Conservation (phyloP, 1,140 invertebrate species). For the Dinothrombium tinctorium region DNA sequence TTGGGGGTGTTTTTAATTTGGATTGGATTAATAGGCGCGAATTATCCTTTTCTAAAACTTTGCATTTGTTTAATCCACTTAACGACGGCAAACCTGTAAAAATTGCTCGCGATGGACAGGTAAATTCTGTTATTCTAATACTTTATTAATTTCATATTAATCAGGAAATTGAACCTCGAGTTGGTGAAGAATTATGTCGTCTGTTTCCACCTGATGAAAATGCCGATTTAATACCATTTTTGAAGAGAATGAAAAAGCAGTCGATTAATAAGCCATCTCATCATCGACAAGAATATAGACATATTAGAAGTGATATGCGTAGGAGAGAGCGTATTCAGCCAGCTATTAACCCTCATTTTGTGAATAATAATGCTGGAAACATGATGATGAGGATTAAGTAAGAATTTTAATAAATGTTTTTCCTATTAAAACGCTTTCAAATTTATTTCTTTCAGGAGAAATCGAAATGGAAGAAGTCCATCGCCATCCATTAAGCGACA, state of each 20-base stretch:
- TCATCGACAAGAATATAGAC: not conserved
- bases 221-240: slow-evolving; percentile 68
- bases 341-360: too few relatives aligned
- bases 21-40: slow-evolving; percentile 89
- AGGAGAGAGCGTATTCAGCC: too few relatives aligned
- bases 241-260: slow-evolving; percentile 39
- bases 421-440: too few relatives aligned
- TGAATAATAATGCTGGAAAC: too few relatives aligned
- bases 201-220: slow-evolving; percentile 79
- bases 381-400: too few relatives aligned
- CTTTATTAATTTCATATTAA: slow-evolving; percentile 11
- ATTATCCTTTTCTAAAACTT: slow-evolving; percentile 66
- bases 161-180: slow-evolving; percentile 78
- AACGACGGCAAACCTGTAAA: slow-evolving; percentile 96
- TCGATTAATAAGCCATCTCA: slow-evolving; percentile 1
- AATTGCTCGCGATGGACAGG: slow-evolving; percentile 84
- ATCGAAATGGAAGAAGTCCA: not conserved
- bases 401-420: too few relatives aligned
- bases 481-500: too few relatives aligned
- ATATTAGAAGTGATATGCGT: too few relatives aligned
- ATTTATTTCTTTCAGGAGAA: not conserved
- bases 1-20: slow-evolving; percentile 82
- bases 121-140: slow-evolving; percentile 14
- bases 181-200: slow-evolving; percentile 77
- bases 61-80: slow-evolving; percentile 88